Conservation (phyloP, 1,140 invertebrate genomes). For the Drosophila simulans region DNA sequence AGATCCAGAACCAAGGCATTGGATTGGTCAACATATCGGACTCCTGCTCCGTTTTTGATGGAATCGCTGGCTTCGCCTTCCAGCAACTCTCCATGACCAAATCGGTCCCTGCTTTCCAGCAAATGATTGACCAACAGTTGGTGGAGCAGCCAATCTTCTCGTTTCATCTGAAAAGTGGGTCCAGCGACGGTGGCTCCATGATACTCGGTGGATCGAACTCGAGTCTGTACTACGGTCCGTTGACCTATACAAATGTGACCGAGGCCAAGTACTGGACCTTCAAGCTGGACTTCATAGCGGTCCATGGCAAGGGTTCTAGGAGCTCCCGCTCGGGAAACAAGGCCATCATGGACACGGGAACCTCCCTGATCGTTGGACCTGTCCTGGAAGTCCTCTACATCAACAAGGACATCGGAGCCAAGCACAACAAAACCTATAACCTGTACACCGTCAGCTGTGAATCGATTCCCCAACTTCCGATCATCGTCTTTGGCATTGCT, state of each 20-base stretch:
- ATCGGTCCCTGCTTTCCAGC: slow-evolving; percentile 96
- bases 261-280: slow-evolving; percentile 62
- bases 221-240: slow-evolving; percentile 31
- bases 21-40: slow-evolving; percentile 27
- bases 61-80: slow-evolving; percentile 96
- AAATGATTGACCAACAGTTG: slow-evolving; percentile 94
- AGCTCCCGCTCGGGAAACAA: slow-evolving; percentile 82
- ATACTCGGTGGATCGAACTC: slow-evolving; percentile 50
- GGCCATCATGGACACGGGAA: slow-evolving; percentile 91
- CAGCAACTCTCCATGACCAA: slow-evolving; percentile 93
- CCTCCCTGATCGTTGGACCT: slow-evolving; percentile 90
- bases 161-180: slow-evolving; percentile 92
- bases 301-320: neutral
- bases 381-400: slow-evolving; percentile 85
- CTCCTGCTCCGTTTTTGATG: slow-evolving; percentile 93
- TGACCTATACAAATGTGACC: slow-evolving; percentile 52
- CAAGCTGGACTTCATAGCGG: slow-evolving; percentile 28
- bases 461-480: neutral
- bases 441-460: slow-evolving; percentile 16
- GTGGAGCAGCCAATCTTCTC: slow-evolving; percentile 94
- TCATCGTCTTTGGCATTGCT: slow-evolving; percentile 12
- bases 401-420: slow-evolving; percentile 41
- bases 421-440: slow-evolving; percentile 9
- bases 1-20: slow-evolving; percentile 16
- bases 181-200: slow-evolving; percentile 78